A percentile compares a stretch with the other conserved stretches of the same genome.
phyloP scores from a whole-genome alignment of 2,797 vertebrate species.

The Darevskia nairensis region DNA sequence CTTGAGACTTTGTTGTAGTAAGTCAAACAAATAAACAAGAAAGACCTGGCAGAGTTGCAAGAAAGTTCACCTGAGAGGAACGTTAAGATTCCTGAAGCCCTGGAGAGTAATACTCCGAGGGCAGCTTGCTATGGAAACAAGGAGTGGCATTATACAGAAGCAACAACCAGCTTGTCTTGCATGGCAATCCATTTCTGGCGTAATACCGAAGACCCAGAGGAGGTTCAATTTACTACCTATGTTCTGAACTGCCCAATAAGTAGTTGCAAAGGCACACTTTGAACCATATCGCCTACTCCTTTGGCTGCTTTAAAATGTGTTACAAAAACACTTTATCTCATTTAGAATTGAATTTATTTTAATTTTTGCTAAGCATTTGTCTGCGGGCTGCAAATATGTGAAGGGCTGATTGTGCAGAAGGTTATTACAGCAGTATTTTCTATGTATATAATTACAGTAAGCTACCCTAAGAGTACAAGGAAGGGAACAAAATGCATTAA shows the following conservation, averaged over 20 bases:
- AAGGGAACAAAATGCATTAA: background rate
- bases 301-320: background rate
- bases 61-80: constrained; percentile 30
- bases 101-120: background rate
- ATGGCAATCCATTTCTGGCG: background rate
- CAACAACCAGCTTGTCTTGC: background rate
- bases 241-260: background rate
- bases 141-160: constrained; percentile 20
- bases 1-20: no score
- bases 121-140: constrained; percentile 7
- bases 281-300: background rate
- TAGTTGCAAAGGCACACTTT: background rate
- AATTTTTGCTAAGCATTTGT: background rate
- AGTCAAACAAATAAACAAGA: background rate
- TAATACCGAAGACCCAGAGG: background rate
- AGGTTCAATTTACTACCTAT: constrained; percentile 6
- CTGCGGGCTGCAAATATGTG: background rate
- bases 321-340: background rate
- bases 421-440: constrained; percentile 26
- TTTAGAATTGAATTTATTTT: background rate
- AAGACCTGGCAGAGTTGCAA: constrained; percentile 28
- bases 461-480: background rate
- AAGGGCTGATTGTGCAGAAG: background rate
- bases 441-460: constrained; percentile 28
- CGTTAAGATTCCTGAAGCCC: constrained; percentile 18